Evolutionary conservation across 2,113 vertebrate species (phyloP).

Genomic region (Brachyhypopomus occidentalis): DNA sequence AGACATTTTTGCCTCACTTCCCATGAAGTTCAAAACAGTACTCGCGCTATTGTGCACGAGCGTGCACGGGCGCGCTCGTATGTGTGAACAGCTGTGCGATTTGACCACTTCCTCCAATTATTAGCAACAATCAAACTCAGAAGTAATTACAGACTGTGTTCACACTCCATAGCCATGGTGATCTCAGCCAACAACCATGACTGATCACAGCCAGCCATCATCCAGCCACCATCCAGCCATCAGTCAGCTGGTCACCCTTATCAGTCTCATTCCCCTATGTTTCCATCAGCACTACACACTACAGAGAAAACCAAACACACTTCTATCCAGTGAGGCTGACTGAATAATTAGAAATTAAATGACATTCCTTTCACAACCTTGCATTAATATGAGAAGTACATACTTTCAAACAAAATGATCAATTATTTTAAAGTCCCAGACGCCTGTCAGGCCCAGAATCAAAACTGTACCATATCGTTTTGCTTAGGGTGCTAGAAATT

Average conservation of each 20-base stretch:
- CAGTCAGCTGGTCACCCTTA: slow-evolving; percentile 7
- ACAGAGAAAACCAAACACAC: neutral
- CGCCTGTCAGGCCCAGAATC: slow-evolving; percentile 29
- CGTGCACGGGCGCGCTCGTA: neutral
- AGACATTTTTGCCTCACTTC: slow-evolving; percentile 25
- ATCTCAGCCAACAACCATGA: neutral
- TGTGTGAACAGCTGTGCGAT: neutral
- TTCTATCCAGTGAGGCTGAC: too few species aligned
- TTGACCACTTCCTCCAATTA: slow-evolving; percentile 10
- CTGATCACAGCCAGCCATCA: neutral
- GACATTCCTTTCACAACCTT: too few species aligned
- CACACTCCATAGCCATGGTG: neutral
- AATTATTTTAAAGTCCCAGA: neutral
- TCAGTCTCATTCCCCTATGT: neutral
- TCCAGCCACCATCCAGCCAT: neutral
- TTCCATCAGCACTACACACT: neutral
- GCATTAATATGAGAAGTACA: too few species aligned
- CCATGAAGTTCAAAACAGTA: neutral
- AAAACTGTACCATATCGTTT: slow-evolving; percentile 40
- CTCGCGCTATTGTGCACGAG: neutral
- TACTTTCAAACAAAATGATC: too few species aligned
- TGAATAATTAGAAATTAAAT: too few species aligned
- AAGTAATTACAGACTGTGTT: slow-evolving; percentile 23
- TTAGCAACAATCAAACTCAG: slow-evolving; percentile 11
- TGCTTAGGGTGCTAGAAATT: slow-evolving; percentile 61